A percentile compares a stretch with the other conserved stretches of the same genome.
Conservation (phyloP, 2,797 vertebrate species). For the Neostethus bicornis region DNA sequence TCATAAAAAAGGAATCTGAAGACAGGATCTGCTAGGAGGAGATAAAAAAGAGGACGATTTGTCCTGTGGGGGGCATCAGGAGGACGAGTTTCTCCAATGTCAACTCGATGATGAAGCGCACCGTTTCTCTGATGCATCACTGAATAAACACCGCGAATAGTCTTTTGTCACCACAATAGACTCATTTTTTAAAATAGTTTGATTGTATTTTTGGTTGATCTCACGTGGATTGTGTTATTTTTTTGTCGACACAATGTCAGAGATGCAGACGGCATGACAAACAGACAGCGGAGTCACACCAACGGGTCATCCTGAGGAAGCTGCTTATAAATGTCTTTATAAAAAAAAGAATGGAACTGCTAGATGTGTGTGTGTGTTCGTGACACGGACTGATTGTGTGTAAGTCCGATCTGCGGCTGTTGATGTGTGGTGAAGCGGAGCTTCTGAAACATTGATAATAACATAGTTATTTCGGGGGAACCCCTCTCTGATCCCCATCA, state of each 20-base stretch:
- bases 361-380: conserved; percentile 7
- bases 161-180: too few species aligned
- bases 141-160: not conserved
- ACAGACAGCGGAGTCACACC: conserved; percentile 10
- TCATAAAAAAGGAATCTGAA: not conserved
- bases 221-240: conserved; percentile 5
- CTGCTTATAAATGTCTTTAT: too few species aligned
- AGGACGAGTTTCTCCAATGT: conserved; percentile 44
- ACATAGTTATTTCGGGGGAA: conserved; percentile 24
- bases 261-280: conserved; percentile 40
- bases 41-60: conserved; percentile 12
- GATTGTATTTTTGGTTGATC: conserved; percentile 13
- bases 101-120: conserved; percentile 34
- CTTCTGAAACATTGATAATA: conserved; percentile 3
- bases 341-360: conserved; percentile 23
- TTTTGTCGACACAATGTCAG: conserved; percentile 47
- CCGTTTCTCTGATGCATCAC: conserved; percentile 21
- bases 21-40: not conserved
- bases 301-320: conserved; percentile 10
- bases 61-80: conserved; percentile 10
- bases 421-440: conserved; percentile 15
- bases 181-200: too few species aligned
- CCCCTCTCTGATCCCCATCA: conserved; percentile 25
- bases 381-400: conserved; percentile 48
- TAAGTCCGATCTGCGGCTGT: conserved; percentile 32